phyloP scores from a whole-genome alignment of 2,113 vertebrate species.

The Semnornis frantzii region DNA sequence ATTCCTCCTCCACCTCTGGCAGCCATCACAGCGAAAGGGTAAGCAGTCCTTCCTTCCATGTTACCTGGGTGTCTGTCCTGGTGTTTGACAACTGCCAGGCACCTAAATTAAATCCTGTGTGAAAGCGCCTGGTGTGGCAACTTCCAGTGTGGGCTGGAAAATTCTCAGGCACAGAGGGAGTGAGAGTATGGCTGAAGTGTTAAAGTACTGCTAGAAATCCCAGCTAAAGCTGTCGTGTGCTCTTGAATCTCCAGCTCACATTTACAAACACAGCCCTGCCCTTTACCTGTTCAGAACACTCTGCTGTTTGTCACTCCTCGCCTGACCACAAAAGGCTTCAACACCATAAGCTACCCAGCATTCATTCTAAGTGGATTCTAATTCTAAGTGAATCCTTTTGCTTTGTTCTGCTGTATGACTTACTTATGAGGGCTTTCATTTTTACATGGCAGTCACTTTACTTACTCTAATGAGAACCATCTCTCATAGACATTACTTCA shows the following conservation, averaged over 20 bases:
- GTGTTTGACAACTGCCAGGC: background rate
- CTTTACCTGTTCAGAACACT: background rate
- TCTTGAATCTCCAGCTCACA: background rate
- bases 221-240: background rate
- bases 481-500: background rate
- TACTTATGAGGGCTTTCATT: background rate
- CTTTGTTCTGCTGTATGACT: background rate
- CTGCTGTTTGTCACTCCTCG: background rate
- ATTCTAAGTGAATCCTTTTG: background rate
- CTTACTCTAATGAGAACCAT: background rate
- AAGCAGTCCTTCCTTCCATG: background rate
- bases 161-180: background rate
- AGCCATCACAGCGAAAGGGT: conserved; percentile 39
- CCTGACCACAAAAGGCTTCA: background rate
- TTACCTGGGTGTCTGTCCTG: background rate
- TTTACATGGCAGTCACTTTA: background rate
- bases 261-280: background rate
- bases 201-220: background rate
- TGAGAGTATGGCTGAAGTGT: background rate
- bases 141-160: background rate
- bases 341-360: background rate
- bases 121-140: background rate
- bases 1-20: background rate
- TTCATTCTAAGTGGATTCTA: too few relatives aligned
- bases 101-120: background rate